Base-by-base conservation (phyloP, 2,797 vertebrate genomes). In the Chromobotia macracanthus region DNA sequence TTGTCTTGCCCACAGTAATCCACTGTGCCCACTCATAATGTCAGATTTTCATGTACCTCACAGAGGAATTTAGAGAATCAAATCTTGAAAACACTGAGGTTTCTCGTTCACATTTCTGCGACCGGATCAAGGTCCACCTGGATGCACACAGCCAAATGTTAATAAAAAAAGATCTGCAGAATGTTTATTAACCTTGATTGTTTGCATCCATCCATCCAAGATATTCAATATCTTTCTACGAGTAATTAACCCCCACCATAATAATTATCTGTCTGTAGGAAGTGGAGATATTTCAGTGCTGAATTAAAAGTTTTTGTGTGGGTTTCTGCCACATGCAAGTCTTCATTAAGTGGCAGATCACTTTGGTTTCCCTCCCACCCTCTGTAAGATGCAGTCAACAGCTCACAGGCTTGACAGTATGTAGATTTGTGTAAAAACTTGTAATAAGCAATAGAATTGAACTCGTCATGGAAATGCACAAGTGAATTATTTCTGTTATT, bases 191-290 rank as follows among this genome's bases (percentile, higher is more conserved):
- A 63, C 41, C 25, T 44, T 31, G 18, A 64, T 64, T 53, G 60
- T 75, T 65, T 65, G 10, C n/a, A 76, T 56, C 38, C 35, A 31
- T 44, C 10, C 41, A 2, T 44, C 9, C 41, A 44, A 11, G 41
- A 16, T 16, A 31, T 31, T 68, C 51, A 38, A 13, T 53, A 44
- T 44, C 41, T 2, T n/a, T 56, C 44, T 67, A 55, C 1, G 5
- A 56, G 63, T 67, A 67, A 76, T 67, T 76, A 76, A 76, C 74
- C 63, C 44, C 11, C 19, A 44, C 18, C 74, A 56, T 67, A 66
- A 76, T 76, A 76, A 76, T 76, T 76, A 76, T 35, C 51, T 76
- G 74, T 67, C 63, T 76, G 6, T 46, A 66, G 50, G 61, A 65
- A 64, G 72, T 64, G 18, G 58, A 64, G 28, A 75, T 75, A 38